Conservation (phyloP, 2,888 invertebrate genomes). For the Rhorus exstirpatorius region DNA sequence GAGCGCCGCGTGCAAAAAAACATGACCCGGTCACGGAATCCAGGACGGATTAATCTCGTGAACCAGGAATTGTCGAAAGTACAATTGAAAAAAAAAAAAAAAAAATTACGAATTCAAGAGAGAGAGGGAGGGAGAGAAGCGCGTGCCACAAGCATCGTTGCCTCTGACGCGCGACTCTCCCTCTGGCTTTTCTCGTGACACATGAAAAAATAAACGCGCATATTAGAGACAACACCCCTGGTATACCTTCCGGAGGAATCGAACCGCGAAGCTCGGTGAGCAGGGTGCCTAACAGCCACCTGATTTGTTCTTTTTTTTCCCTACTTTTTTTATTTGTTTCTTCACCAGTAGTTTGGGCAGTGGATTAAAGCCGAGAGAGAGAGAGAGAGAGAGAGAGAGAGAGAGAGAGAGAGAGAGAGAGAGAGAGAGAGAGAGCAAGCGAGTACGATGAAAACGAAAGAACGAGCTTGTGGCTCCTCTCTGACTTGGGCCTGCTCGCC, state of each 20-base stretch:
- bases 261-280: slow-evolving; percentile 47
- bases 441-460: slow-evolving; percentile 38
- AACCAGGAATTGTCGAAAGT: too few species aligned
- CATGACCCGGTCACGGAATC: too few species aligned
- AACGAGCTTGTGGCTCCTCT: slow-evolving; percentile 62
- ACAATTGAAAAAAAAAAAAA: background rate
- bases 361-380: slow-evolving; percentile 84
- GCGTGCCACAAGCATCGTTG: slow-evolving; percentile 59
- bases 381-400: slow-evolving; percentile 70
- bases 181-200: slow-evolving; percentile 18
- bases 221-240: slow-evolving; percentile 16
- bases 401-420: slow-evolving; percentile 25
- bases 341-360: slow-evolving; percentile 84
- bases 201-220: slow-evolving; percentile 11
- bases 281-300: slow-evolving; percentile 62
- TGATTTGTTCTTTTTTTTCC: slow-evolving; percentile 64
- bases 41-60: too few species aligned
- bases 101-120: background rate
- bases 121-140: slow-evolving; percentile 6
- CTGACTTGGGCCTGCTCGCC: slow-evolving; percentile 82
- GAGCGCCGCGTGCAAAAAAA: too few species aligned
- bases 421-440: slow-evolving; percentile 76
- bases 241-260: slow-evolving; percentile 13
- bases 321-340: slow-evolving; percentile 73
- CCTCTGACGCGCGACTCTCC: background rate